A percentile compares a stretch with the other conserved stretches of the same genome.
These are phyloP conservation scores for Nycticorax nycticorax DNA, from an alignment of 2,113 vertebrate species.

Conservation along the genomic window DNA sequence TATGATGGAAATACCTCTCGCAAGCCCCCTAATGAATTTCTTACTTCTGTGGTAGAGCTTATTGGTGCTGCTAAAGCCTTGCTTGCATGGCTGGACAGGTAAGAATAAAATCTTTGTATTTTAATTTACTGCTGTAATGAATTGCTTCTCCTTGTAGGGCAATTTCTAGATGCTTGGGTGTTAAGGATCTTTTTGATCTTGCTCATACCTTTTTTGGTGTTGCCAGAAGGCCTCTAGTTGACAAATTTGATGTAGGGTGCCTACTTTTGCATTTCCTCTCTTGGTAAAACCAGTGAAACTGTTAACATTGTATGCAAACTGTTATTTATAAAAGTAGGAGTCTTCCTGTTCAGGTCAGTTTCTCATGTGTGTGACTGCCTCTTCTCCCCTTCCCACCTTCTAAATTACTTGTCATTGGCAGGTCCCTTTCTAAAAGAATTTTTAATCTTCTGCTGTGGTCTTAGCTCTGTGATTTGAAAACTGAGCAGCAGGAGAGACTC, in stretches of 20 bases:
- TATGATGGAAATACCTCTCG: slow-evolving; percentile 84
- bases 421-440: background rate
- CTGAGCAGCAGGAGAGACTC: background rate
- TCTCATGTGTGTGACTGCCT: background rate
- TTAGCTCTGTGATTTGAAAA: background rate
- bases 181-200: background rate
- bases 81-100: slow-evolving; percentile 95
- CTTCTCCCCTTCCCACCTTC: background rate
- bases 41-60: slow-evolving; percentile 95
- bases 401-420: background rate
- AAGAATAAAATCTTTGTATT: background rate
- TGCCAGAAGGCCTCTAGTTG: background rate
- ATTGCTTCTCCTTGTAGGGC: background rate
- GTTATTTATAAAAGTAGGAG: background rate
- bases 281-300: background rate
- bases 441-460: background rate
- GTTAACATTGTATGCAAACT: background rate
- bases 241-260: background rate
- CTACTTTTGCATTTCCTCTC: background rate
- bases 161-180: background rate
- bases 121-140: background rate
- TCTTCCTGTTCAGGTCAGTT: background rate
- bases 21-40: slow-evolving; percentile 94
- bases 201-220: background rate
- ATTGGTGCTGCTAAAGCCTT: slow-evolving; percentile 95